phyloP scores from a whole-genome alignment of 2,113 vertebrate genomes.

The Pimephales promelas region DNA sequence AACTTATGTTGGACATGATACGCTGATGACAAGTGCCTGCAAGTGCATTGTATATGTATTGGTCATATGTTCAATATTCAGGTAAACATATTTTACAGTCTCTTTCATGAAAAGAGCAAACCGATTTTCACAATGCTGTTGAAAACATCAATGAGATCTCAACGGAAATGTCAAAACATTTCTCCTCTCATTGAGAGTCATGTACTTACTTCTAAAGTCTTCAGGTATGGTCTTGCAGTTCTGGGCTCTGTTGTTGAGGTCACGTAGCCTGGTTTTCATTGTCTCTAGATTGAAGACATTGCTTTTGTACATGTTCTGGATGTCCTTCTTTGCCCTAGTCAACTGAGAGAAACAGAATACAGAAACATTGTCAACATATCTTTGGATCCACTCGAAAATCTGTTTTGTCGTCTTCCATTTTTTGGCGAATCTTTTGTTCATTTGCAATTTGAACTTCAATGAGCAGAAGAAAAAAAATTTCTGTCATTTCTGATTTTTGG shows the following conservation, averaged over 20 bases:
- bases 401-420: background rate
- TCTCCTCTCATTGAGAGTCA: background rate
- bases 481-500: background rate
- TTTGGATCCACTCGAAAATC: too few relatives aligned
- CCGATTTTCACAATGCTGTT: background rate
- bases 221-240: slow-evolving; percentile 68
- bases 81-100: background rate
- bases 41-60: background rate
- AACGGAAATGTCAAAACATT: background rate
- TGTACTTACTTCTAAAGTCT: slow-evolving; percentile 64
- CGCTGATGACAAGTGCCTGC: slow-evolving; percentile 62
- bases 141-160: background rate
- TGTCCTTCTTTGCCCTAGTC: slow-evolving; percentile 45
- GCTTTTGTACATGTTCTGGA: slow-evolving; percentile 53
- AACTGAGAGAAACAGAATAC: slow-evolving; percentile 58
- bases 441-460: background rate
- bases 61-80: background rate
- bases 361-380: background rate
- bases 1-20: slow-evolving; percentile 76
- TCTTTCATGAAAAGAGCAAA: background rate
- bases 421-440: background rate
- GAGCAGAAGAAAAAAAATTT: background rate
- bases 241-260: slow-evolving; percentile 68
- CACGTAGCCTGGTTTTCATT: slow-evolving; percentile 65
- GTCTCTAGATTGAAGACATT: slow-evolving; percentile 66